These are phyloP conservation scores for Cryptops parisi DNA, from an alignment of 2,888 invertebrate genomes.

Conservation along the genomic window DNA sequence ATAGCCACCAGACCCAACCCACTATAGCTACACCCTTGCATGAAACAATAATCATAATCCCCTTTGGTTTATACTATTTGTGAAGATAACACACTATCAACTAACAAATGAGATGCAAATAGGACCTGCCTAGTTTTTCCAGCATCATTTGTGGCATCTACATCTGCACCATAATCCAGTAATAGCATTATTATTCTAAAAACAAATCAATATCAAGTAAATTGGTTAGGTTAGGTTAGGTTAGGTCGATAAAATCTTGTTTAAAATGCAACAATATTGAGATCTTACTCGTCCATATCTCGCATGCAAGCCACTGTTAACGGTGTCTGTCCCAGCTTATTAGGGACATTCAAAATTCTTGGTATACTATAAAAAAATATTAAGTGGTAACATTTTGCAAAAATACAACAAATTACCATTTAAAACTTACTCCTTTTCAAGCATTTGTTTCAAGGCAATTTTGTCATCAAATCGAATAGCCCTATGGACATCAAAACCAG, in stretches of 20 bases:
- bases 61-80: too few relatives aligned
- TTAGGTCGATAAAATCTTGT: too few relatives aligned
- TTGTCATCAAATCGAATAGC: not conserved
- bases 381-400: not conserved
- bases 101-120: too few relatives aligned
- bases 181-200: not conserved
- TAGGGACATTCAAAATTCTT: not conserved
- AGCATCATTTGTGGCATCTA: not conserved
- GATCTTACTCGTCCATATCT: not conserved
- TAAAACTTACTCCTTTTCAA: not conserved
- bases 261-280: not conserved
- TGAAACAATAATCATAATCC: too few relatives aligned
- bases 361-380: not conserved
- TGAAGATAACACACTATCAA: too few relatives aligned
- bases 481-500: not conserved
- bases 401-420: not conserved
- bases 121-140: not conserved
- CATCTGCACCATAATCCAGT: not conserved
- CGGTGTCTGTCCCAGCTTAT: not conserved
- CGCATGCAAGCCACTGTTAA: not conserved
- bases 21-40: too few relatives aligned
- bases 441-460: not conserved
- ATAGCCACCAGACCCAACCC: too few relatives aligned
- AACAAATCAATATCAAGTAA: too few relatives aligned
- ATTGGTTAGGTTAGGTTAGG: too few relatives aligned